A percentile compares a stretch with the other conserved stretches of the same genome.
Conservation (phyloP, 2,113 vertebrate genomes). For the Coregonus clupeaformis region DNA sequence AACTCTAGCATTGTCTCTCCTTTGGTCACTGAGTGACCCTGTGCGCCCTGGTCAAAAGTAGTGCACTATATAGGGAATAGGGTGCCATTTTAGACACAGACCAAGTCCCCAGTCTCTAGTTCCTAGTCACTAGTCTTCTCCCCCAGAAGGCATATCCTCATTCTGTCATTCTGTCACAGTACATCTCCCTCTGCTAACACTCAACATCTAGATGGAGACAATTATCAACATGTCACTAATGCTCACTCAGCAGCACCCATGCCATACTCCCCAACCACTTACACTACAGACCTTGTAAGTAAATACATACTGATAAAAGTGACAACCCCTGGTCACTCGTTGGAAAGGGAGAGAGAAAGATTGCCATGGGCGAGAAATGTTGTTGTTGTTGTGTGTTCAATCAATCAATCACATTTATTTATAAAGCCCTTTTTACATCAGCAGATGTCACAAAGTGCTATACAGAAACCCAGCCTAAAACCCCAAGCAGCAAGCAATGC, state of each 20-base stretch:
- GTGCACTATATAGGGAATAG: neutral
- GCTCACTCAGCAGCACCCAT: slow-evolving; percentile 7
- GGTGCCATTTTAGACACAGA: no score
- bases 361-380: no score
- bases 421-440: no score
- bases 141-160: slow-evolving; percentile 41
- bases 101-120: neutral
- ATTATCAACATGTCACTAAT: slow-evolving; percentile 24
- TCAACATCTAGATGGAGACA: slow-evolving; percentile 24
- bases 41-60: slow-evolving; percentile 15
- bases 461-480: no score
- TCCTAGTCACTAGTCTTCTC: neutral
- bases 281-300: neutral
- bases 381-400: no score
- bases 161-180: slow-evolving; percentile 48
- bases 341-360: no score
- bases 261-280: neutral
- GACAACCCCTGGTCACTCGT: neutral
- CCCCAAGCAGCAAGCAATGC: no score
- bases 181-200: slow-evolving; percentile 24
- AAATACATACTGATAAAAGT: no score
- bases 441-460: no score
- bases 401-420: no score
- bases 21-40: slow-evolving; percentile 22
- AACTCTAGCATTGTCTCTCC: slow-evolving; percentile 11